These are phyloP conservation scores for Polypterus bichir DNA, from an alignment of 2,113 vertebrate species.

Conservation along the genomic window DNA sequence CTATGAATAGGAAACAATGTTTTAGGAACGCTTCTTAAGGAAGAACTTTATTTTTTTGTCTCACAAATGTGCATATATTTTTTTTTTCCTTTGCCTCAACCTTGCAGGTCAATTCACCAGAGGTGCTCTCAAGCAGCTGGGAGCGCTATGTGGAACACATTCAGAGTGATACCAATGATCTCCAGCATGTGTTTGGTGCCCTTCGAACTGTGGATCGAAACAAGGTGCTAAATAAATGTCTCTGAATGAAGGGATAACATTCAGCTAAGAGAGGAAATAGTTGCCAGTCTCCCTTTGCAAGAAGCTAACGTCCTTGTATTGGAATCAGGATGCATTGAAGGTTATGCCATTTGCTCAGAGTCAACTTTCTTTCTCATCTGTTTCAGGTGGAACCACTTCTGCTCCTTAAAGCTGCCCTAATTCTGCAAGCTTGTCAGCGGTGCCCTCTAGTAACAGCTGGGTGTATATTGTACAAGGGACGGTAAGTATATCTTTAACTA, in stretches of 20 bases:
- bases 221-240: slow-evolving; percentile 40
- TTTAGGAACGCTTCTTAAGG: no score
- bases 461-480: slow-evolving; percentile 73
- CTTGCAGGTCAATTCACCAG: slow-evolving; percentile 36
- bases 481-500: slow-evolving; percentile 41
- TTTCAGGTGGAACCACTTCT: slow-evolving; percentile 81
- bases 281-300: no score
- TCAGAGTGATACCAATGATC: slow-evolving; percentile 51
- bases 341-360: no score
- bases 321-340: no score
- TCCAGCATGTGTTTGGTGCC: slow-evolving; percentile 71
- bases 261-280: no score
- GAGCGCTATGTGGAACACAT: slow-evolving; percentile 58
- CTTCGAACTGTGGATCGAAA: slow-evolving; percentile 72
- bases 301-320: no score
- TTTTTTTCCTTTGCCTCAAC: not conserved
- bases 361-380: not conserved
- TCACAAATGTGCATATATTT: no score
- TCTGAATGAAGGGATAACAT: no score
- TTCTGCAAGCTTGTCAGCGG: slow-evolving; percentile 83
- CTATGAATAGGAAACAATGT: no score
- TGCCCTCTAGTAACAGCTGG: slow-evolving; percentile 65
- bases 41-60: not conserved
- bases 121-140: slow-evolving; percentile 56
- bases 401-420: slow-evolving; percentile 82